phyloP scores from a whole-genome alignment of 2,113 vertebrate genomes.

The Pardalotus punctatus region DNA sequence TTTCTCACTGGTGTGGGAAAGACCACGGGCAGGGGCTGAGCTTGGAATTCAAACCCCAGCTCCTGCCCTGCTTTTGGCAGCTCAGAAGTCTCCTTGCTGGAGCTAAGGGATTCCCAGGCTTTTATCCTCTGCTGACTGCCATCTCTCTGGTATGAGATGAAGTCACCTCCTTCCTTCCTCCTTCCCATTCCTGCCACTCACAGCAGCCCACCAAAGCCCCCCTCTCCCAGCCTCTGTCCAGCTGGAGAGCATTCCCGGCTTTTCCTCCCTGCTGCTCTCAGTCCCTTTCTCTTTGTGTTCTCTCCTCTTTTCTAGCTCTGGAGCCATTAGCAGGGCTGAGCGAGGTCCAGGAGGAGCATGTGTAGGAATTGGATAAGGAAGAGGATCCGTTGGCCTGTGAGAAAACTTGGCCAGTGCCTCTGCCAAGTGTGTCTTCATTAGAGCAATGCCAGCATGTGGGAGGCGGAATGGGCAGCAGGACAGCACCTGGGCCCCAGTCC shows the following conservation, averaged over 20 bases:
- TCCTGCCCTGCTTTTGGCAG: neutral
- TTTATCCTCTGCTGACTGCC: slow-evolving; percentile 4
- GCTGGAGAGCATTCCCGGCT: neutral
- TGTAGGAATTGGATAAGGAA: slow-evolving; percentile 17
- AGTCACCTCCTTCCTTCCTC: slow-evolving; percentile 12
- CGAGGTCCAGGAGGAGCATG: neutral
- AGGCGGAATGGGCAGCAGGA: neutral
- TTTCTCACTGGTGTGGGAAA: neutral
- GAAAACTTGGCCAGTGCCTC: neutral
- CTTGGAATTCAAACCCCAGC: neutral
- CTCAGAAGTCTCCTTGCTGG: neutral
- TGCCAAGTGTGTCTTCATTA: neutral
- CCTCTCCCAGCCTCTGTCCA: neutral
- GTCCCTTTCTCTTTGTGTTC: neutral
- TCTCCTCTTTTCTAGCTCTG: neutral
- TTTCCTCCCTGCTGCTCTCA: neutral
- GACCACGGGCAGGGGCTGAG: neutral
- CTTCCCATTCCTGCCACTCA: neutral
- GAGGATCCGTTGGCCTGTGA: neutral
- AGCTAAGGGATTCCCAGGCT: slow-evolving; percentile 14
- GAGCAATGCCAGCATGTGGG: neutral
- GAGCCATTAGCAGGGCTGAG: neutral
- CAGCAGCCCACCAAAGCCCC: accelerated
- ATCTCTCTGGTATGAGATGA: slow-evolving; percentile 3
- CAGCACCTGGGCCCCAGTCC: neutral